Conservation (phyloP, 2,888 invertebrate genomes). For the Drosophila demipolita region DNA sequence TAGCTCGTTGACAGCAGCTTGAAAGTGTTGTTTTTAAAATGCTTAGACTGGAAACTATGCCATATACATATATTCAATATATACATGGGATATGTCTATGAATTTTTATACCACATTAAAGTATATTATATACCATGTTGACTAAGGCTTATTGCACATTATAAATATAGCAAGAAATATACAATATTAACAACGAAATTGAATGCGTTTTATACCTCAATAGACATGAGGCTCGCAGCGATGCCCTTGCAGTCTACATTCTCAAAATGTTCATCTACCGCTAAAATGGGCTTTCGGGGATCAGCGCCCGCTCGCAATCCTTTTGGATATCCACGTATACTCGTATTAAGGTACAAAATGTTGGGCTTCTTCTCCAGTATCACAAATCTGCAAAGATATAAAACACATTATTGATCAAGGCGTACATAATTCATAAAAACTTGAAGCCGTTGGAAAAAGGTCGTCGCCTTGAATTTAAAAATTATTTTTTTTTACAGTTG, state of each 20-base stretch:
- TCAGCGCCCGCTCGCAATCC: slow-evolving; percentile 93
- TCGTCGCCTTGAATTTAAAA: not conserved
- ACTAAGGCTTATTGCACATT: slow-evolving; percentile 63
- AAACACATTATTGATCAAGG: slow-evolving; percentile 3
- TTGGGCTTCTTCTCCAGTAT: slow-evolving; percentile 89
- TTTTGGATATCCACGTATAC: slow-evolving; percentile 93
- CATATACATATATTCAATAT: slow-evolving; percentile 39
- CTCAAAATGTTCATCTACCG: slow-evolving; percentile 91
- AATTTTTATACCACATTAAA: slow-evolving; percentile 67
- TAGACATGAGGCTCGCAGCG: slow-evolving; percentile 87
- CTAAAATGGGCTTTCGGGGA: slow-evolving; percentile 90
- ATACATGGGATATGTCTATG: slow-evolving; percentile 48
- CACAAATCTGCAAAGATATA: slow-evolving; percentile 85
- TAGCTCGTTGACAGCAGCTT: slow-evolving; percentile 22
- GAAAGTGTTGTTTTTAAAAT: slow-evolving; percentile 46
- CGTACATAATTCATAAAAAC: not conserved
- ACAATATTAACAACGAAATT: slow-evolving; percentile 26
- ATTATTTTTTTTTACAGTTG: not conserved
- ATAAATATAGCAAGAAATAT: slow-evolving; percentile 62
- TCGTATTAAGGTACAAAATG: slow-evolving; percentile 93
- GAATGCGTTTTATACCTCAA: slow-evolving; percentile 86
- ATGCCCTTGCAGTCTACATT: slow-evolving; percentile 89
- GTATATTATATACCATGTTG: slow-evolving; percentile 64
- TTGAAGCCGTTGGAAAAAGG: not conserved
- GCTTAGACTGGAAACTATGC: slow-evolving; percentile 66